Conservation (phyloP, 2,797 vertebrate genomes). For the Xenopus petersii region DNA sequence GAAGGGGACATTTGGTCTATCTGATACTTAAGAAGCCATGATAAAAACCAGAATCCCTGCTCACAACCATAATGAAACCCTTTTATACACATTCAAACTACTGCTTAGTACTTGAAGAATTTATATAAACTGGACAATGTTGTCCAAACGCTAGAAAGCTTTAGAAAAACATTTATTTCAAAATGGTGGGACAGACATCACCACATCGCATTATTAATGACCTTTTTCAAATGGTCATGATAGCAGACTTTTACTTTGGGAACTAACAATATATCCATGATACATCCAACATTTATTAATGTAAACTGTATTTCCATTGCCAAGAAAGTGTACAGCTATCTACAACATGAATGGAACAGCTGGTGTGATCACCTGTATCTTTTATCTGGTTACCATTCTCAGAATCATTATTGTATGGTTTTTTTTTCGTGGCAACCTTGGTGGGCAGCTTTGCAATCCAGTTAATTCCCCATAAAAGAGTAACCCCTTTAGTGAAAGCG, state of each 20-base stretch:
- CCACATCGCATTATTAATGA: neutral
- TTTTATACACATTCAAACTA: constrained; percentile 39
- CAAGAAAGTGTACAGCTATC: too few relatives aligned
- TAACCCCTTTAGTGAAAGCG: constrained; percentile 7
- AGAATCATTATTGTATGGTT: constrained; percentile 18
- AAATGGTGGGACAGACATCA: constrained; percentile 9
- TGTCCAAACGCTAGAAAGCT: constrained; percentile 33
- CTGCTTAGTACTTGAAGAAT: constrained; percentile 36
- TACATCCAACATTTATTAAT: too few relatives aligned
- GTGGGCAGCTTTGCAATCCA: constrained; percentile 3
- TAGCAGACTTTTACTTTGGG: too few relatives aligned
- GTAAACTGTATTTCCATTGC: too few relatives aligned
- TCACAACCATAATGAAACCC: constrained; percentile 34
- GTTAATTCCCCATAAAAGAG: neutral
- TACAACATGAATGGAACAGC: neutral
- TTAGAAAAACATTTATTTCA: constrained; percentile 39
- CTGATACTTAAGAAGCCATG: constrained; percentile 48
- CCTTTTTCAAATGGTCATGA: too few relatives aligned
- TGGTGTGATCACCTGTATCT: constrained; percentile 33
- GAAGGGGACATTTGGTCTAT: constrained; percentile 52
- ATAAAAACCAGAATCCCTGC: constrained; percentile 53
- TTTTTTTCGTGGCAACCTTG: neutral
- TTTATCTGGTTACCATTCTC: constrained; percentile 38
- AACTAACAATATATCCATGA: too few relatives aligned
- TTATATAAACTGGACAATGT: constrained; percentile 27